Base-by-base conservation (phyloP, 2,113 vertebrate genomes). In the Callorhinus ursinus region DNA sequence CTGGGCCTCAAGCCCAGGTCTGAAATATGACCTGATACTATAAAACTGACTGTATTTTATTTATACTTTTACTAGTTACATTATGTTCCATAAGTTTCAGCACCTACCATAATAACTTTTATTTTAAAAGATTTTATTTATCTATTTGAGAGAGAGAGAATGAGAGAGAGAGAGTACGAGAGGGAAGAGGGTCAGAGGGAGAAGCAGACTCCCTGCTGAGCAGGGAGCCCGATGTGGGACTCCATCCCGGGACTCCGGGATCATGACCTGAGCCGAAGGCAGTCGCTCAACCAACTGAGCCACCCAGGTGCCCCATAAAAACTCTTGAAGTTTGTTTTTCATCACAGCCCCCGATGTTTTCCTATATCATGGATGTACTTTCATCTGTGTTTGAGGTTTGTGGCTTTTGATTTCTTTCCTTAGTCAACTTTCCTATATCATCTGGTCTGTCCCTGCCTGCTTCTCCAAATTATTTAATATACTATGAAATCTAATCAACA, bases 1-100 rank as follows among this genome's bases (percentile, higher is more conserved):
- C 72, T 96, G 96, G 93, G 93, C 91, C 63, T 87, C 16, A 61
- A 92, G 80, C 88, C 93, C 93, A 94, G 80, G 51, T 84, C 36
- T 96, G 94, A 96, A 95, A 90, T 85, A 94, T 39, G 36, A 92
- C 36, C 86, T n/a, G 21, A 94, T 79, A 67, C n/a, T 72, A 88
- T 92, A 96, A 95, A 95, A 81, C 42, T 86, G 77, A 57, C 90
- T 95, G n/a, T 81, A 46, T 89, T 91, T 92, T 92, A 95, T 84
- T 94, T 89, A 86, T 96, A 93, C 81, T 59, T 96, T 72, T 87
- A 88, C 42, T 46, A 26, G 90, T 81, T 95, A 94, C 76, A 96
- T 22, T 85, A 86, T 88, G 69, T 61, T 89, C 42, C 65, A 0
- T 96, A 63, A 65, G 55, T 84, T 95, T 88, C 80, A 92, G 74